Percentiles rank a stretch among this genome's conserved stretches.
Conservation (phyloP, 2,797 vertebrate genomes). For the Cossypha dichroa region DNA sequence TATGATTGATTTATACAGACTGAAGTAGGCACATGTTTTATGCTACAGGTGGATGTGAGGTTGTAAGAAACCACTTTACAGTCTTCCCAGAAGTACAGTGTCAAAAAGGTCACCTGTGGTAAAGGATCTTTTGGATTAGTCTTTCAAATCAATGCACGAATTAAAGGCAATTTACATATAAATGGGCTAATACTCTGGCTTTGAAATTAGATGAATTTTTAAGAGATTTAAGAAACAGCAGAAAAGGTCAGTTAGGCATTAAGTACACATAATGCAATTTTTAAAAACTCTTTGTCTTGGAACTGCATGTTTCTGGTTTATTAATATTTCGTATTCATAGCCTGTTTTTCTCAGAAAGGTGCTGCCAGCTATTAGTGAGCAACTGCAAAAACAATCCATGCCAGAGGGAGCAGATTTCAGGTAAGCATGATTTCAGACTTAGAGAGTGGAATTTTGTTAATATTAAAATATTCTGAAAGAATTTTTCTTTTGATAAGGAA, state of each 20-base stretch:
- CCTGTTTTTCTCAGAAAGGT: slow-evolving; percentile 27
- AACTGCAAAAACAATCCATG: neutral
- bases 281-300: slow-evolving; percentile 67
- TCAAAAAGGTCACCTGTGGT: slow-evolving; percentile 80
- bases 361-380: slow-evolving; percentile 13
- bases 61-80: slow-evolving; percentile 67
- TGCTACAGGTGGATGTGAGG: slow-evolving; percentile 68
- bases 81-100: slow-evolving; percentile 73
- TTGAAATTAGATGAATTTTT: slow-evolving; percentile 80
- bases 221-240: slow-evolving; percentile 77
- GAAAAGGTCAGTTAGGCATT: slow-evolving; percentile 80
- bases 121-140: slow-evolving; percentile 80
- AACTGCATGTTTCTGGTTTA: slow-evolving; percentile 43
- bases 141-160: slow-evolving; percentile 83
- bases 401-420: neutral
- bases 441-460: neutral
- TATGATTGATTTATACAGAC: slow-evolving; percentile 61
- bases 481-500: neutral
- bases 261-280: slow-evolving; percentile 78
- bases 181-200: slow-evolving; percentile 78
- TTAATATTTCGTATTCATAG: slow-evolving; percentile 72
- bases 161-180: slow-evolving; percentile 85
- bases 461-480: neutral
- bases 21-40: slow-evolving; percentile 56
- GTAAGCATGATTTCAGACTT: neutral